phyloP scores from a whole-genome alignment of 1,140 invertebrate genomes.

The Brachystomella parvula region DNA sequence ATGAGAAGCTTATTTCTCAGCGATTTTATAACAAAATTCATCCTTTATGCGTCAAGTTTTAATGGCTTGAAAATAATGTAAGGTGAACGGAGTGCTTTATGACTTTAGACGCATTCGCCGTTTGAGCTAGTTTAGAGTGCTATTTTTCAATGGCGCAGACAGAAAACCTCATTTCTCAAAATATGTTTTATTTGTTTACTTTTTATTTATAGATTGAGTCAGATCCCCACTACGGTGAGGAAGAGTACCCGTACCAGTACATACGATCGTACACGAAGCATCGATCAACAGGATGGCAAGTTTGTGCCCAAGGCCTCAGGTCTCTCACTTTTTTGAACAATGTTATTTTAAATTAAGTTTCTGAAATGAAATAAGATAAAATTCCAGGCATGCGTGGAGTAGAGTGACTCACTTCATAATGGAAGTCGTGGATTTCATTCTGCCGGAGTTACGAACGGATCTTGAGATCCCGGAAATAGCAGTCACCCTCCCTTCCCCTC shows the following conservation, averaged over 20 bases:
- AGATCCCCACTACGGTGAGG: background rate
- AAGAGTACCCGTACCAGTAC: background rate
- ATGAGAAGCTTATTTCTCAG: no score
- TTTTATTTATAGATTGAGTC: background rate
- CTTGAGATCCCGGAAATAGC: constrained; percentile 27
- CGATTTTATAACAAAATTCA: no score
- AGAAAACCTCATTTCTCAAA: background rate
- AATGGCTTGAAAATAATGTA: no score
- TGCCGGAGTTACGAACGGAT: background rate
- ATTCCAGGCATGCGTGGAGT: background rate
- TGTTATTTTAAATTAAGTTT: no score
- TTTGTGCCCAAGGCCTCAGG: background rate
- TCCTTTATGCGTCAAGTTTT: no score
- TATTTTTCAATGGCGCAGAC: constrained; percentile 12
- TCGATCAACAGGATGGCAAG: background rate
- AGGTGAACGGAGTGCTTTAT: no score
- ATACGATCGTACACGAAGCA: background rate
- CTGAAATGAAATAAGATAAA: no score
- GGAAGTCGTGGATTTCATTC: background rate
- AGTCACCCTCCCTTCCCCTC: constrained; percentile 22
- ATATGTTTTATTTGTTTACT: background rate
- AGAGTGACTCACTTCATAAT: background rate
- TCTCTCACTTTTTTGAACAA: no score
- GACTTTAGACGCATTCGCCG: no score
- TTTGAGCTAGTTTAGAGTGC: no score